Percentiles rank a stretch among this genome's conserved stretches.
phyloP scores from a whole-genome alignment of 2,888 invertebrate species.

The Tenthredo notha region DNA sequence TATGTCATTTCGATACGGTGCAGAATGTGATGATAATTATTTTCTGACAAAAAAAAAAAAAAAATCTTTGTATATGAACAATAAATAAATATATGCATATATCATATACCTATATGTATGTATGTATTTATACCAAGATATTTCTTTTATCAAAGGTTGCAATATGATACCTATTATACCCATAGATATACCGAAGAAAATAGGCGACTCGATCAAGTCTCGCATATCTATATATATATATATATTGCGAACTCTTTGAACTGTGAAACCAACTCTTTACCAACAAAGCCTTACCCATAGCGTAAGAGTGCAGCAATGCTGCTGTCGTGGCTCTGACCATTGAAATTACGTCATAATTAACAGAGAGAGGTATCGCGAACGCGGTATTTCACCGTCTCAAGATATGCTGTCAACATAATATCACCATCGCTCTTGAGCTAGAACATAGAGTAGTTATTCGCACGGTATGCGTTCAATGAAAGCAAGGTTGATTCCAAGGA shows the following conservation, averaged over 20 bases:
- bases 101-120: not conserved
- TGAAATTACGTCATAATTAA: slow-evolving; percentile 46
- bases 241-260: slow-evolving; percentile 26
- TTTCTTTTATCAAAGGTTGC: not conserved
- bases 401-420: slow-evolving; percentile 40
- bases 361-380: not conserved
- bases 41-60: too few species aligned
- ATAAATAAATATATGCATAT: not conserved
- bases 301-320: slow-evolving; percentile 18
- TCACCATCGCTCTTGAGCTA: slow-evolving; percentile 48
- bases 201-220: not conserved
- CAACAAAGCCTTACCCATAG: slow-evolving; percentile 31
- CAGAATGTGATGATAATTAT: not conserved
- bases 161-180: not conserved
- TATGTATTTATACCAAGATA: not conserved
- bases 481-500: slow-evolving; percentile 75
- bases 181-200: not conserved
- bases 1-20: not conserved
- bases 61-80: not conserved
- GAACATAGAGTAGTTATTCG: slow-evolving; percentile 62
- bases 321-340: slow-evolving; percentile 9
- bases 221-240: not conserved
- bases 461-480: slow-evolving; percentile 73
- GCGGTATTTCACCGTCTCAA: slow-evolving; percentile 22
- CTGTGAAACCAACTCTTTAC: slow-evolving; percentile 41